A percentile compares a stretch with the other conserved stretches of the same genome.
These are phyloP conservation scores for Eulemur coronatus DNA, from an alignment of 2,797 vertebrate genomes.

Conservation along the genomic window DNA sequence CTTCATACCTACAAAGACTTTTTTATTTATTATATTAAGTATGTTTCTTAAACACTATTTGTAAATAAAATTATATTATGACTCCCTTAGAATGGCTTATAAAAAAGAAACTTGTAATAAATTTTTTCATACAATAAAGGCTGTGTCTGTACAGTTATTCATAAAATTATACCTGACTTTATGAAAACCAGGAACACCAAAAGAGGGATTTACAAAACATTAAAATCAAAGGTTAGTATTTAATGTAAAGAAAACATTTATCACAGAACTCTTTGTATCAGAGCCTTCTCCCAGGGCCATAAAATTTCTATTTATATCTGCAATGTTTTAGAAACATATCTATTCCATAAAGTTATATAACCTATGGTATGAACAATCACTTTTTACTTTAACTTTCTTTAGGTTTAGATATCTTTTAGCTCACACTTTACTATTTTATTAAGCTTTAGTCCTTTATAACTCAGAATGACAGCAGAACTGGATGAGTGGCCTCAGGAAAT, in stretches of 20 bases:
- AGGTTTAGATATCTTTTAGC: not conserved
- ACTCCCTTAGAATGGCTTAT: not conserved
- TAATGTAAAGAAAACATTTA: constrained; percentile 38
- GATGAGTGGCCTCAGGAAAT: not conserved
- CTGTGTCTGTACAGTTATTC: not conserved
- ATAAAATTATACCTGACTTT: constrained; percentile 16
- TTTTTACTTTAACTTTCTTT: constrained; percentile 9
- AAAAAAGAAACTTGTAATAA: constrained; percentile 33
- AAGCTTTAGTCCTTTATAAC: not conserved
- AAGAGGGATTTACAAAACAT: constrained; percentile 4
- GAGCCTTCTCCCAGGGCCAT: not conserved
- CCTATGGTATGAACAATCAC: not conserved
- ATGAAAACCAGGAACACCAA: constrained; percentile 6
- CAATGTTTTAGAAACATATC: not conserved
- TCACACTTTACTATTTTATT: not conserved
- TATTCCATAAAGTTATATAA: not conserved
- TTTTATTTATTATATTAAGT: not conserved
- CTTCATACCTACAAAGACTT: not conserved
- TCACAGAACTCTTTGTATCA: not conserved
- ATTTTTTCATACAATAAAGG: constrained; percentile 1
- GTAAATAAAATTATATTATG: constrained; percentile 13
- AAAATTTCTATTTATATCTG: not conserved
- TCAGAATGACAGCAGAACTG: not conserved
- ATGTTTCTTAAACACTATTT: constrained; percentile 9
- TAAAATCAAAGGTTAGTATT: constrained; percentile 20